Base-by-base conservation (phyloP, 2,797 vertebrate genomes). In the Sternotherus odoratus region DNA sequence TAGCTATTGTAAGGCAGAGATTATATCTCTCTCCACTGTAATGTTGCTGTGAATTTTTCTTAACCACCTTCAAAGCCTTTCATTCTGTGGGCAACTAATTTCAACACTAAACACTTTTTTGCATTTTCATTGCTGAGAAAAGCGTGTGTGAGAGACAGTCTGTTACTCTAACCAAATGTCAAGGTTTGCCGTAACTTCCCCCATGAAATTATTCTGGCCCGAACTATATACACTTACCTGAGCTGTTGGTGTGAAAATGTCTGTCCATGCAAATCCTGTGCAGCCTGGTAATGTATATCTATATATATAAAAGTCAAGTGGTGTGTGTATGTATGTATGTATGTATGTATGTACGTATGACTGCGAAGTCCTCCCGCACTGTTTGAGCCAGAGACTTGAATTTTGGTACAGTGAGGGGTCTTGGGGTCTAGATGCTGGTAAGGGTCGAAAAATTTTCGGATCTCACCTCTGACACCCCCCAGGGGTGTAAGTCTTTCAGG, bases 171-270 rank as follows among this genome's bases (percentile, higher is more conserved):
- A 50, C 17, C 17, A 30, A 77, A 8, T 1, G 36, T 12, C 16
- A 28, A 3, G 7, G 11, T 50, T 87, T 82, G 84, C 30, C 13
- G 0, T 54, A 3, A 33, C 51, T 19, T 83, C 39, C 75, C 36
- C 54, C 51, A 3, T 9, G 13, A 51, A 16, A 12, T 11, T 82
- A 49, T 69, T 60, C 3, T 33, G 23, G 56, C 8, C n/a, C 0
- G 1, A 4, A 77, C 53, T 77, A 3, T 12, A 21, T 26, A 7
- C 3, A 0, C 0, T 0, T 24, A 56, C 75, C 78, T 1, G 17
- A 30, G 78, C 1, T 85, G 90, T 87, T 87, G 85, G 3, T 63
- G 0, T 2, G 26, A 46, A 46, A 46, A 28, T 74, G 69, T 88
- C 57, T 86, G 15, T 93, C 88, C 83, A 77, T 79, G 83, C 51